Base-by-base conservation (phyloP, 2,888 invertebrate genomes). In the Ophonus ardosiacus region DNA sequence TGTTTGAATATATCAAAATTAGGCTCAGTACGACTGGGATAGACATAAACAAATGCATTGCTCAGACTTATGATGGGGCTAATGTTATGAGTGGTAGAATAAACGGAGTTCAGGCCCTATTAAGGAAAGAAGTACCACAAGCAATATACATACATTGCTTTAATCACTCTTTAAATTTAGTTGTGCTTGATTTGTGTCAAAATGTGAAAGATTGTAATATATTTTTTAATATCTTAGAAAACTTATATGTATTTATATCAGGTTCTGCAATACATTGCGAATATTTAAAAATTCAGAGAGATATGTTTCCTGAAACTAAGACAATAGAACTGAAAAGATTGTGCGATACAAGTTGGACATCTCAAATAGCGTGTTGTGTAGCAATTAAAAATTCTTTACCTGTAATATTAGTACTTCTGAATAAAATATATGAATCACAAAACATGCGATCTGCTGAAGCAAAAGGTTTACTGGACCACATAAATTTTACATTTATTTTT, bases 41-140 rank as follows among this genome's bases (percentile, higher is more conserved):
- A 21, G 78, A 86, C 18, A 82, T 82, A 3, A 59, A 85, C 17
- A 84, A 86, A 31, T 84, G 81, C 56, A 71, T 86, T 18, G 81
- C 84, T 17, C 86, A 86, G 63, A 84, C 84, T 5, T 86, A 86
- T 57, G 84, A 86, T 79, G 86, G 86, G 1, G 81, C 85, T 43
- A 85, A 61, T 84, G 85, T 86, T 1, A 86, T 86, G 86, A 85
- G 85, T 51, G 85, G 84, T 10, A 43, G 10, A 43, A 43, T 43
- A 10, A 43, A 43, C 8, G 43, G 7, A 10, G 57, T 57, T n/a
- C 57, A 57, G n/a, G 18, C 63, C 5, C 18, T 63, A 63, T 63
- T 63, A 7, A n/a, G 13, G 7, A 24, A 63, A 24, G 21, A 63
- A 21, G 21, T 63, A 7, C 63, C 63, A 21, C 63, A 63, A 21